Evolutionary conservation across 2,888 invertebrate genomes (phyloP), one percentile per base, ranked within the genome.

Genomic region (Noctuana brunneofusca): DNA sequence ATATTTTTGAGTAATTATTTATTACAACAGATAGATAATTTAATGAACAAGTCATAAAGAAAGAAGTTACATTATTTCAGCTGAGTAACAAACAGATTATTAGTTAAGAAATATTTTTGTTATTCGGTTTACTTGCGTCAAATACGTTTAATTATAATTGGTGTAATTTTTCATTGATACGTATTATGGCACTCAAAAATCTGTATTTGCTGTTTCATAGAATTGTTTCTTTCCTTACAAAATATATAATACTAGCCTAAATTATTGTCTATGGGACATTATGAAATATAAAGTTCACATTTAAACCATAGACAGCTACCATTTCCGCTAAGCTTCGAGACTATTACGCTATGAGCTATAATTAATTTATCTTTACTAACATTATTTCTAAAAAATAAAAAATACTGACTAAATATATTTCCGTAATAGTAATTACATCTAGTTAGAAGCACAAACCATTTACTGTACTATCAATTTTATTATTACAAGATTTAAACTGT

Each of bases 321-420:
- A 49, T 49, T 43, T 43, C 43, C 9, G 27, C 43, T 46, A 56
- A 56, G 27, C 55, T 46, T 56, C 55, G 55, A 56, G 55, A 56
- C 55, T 46, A 56, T 56, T 38, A 54, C 8, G 38, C 53, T 35
- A 55, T 55, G 27, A 55, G 38, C 24, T 14, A 24, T 22, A 32
- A 8, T 11, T 32, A 16, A 46, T 12, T 46, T 35, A 35, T 35
- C 1, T n/a, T 20, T 3, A 20, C 46, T 20, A 35, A 38, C 20
- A 54, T 53, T 53, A 53, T 4, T 18, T 35, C 22, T 38, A n/a
- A 14, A 49, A 49, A 22, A 22, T n/a, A 18, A 48, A 11, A 54
- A 41, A 54, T 41, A 38, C 14, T 41, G 14, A 22, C 38, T 54
- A 54, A 22, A 54, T 24, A 24, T 41, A 24, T n/a, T 22, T 2